Percentiles rank a stretch among this genome's conserved stretches.
phyloP scores from a whole-genome alignment of 2,888 invertebrate genomes.

The Coenonympha glycerion region DNA sequence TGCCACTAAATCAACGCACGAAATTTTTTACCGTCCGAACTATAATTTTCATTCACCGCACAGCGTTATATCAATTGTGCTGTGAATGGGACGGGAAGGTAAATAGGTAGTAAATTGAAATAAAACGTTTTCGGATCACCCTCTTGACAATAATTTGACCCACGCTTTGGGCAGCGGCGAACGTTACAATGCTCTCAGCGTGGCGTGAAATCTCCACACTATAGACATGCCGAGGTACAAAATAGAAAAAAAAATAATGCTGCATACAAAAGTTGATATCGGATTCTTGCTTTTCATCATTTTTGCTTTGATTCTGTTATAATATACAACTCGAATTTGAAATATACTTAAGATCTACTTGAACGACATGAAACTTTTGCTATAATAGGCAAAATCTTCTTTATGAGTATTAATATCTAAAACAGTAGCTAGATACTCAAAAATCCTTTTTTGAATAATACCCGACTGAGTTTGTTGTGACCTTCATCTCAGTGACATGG shows the following conservation, averaged over 20 bases:
- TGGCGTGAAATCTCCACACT: neutral
- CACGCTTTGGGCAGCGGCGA: conserved; percentile 50
- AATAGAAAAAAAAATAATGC: neutral
- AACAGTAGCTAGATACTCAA: too few relatives aligned
- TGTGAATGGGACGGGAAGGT: conserved; percentile 49
- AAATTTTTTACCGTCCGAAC: conserved; percentile 40
- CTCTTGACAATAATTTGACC: conserved; percentile 54
- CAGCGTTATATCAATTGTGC: conserved; percentile 52
- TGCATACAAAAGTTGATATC: too few relatives aligned
- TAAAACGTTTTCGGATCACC: conserved; percentile 63
- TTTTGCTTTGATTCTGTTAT: too few relatives aligned
- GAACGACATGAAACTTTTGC: too few relatives aligned
- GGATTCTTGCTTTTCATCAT: too few relatives aligned
- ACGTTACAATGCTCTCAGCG: conserved; percentile 58
- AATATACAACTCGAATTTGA: too few relatives aligned
- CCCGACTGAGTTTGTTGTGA: too few relatives aligned
- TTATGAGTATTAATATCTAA: too few relatives aligned
- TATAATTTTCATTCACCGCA: conserved; percentile 46
- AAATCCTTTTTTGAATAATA: too few relatives aligned
- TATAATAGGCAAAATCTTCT: too few relatives aligned
- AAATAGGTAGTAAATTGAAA: conserved; percentile 66
- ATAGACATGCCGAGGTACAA: neutral
- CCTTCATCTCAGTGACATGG: too few relatives aligned
- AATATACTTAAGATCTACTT: too few relatives aligned
- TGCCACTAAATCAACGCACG: conserved; percentile 42